Conservation (phyloP, 2,797 vertebrate species). For the Chaetophractus vellerosus region DNA sequence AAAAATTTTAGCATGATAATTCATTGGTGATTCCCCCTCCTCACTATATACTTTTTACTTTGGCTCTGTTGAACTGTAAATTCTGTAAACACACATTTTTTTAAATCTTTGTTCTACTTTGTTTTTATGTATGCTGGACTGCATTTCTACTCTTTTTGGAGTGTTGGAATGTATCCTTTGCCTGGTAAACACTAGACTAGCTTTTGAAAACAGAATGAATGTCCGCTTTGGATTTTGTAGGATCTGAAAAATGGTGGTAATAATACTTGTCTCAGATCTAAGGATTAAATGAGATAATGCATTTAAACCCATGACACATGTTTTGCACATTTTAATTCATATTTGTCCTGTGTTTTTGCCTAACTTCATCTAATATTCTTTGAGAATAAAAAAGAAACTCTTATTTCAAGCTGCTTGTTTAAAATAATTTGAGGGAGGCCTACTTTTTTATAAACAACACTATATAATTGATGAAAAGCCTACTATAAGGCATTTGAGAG, state of each 20-base stretch:
- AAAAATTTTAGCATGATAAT: not conserved
- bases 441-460: slow-evolving; percentile 1
- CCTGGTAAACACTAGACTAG: not conserved
- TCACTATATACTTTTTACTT: not conserved
- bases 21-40: not conserved
- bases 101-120: not conserved
- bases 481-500: not conserved
- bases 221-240: not conserved
- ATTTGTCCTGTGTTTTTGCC: not conserved
- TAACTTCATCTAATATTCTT: not conserved
- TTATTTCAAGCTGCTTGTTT: slow-evolving; percentile 5
- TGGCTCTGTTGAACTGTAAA: not conserved
- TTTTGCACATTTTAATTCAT: slow-evolving; percentile 27
- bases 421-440: not conserved
- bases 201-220: not conserved
- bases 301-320: not conserved
- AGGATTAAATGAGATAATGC: not conserved
- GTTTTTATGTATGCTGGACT: not conserved
- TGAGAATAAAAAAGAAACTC: not conserved
- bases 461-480: slow-evolving; percentile 7
- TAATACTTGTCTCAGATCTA: not conserved
- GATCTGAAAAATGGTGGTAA: not conserved
- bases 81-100: not conserved
- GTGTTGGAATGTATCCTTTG: not conserved
- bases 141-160: not conserved